phyloP scores from a whole-genome alignment of 2,113 vertebrate species.

The Pterocles orientalis region DNA sequence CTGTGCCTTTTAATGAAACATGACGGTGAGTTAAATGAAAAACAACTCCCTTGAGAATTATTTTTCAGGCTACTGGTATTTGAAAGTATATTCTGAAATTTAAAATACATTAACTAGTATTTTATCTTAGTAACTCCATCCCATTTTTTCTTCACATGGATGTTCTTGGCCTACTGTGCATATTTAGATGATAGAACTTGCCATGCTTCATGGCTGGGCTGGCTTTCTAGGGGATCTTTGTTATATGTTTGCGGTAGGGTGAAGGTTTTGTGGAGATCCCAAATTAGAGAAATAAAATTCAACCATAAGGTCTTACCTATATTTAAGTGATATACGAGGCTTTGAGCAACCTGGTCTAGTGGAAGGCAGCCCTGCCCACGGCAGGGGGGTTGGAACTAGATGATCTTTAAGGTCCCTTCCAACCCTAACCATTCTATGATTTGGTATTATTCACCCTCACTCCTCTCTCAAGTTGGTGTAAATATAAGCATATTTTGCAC shows the following conservation, averaged over 20 bases:
- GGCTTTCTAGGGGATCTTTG: background rate
- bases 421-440: no score
- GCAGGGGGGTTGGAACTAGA: no score
- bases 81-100: background rate
- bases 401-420: no score
- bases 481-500: background rate
- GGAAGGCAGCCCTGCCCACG: no score
- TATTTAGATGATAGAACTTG: background rate
- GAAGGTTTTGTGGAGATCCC: background rate
- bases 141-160: background rate
- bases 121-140: background rate
- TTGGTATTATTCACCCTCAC: background rate
- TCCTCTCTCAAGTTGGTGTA: background rate
- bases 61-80: background rate
- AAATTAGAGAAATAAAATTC: background rate
- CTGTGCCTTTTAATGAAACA: background rate
- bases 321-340: background rate
- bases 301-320: background rate
- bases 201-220: background rate
- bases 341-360: no score
- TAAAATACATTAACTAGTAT: background rate
- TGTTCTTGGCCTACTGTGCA: background rate
- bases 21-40: background rate
- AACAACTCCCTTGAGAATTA: background rate
- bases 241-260: background rate